A percentile compares a stretch with the other conserved stretches of the same genome.
Conservation (phyloP, 2,888 invertebrate species). For the Xanthia icteritia region DNA sequence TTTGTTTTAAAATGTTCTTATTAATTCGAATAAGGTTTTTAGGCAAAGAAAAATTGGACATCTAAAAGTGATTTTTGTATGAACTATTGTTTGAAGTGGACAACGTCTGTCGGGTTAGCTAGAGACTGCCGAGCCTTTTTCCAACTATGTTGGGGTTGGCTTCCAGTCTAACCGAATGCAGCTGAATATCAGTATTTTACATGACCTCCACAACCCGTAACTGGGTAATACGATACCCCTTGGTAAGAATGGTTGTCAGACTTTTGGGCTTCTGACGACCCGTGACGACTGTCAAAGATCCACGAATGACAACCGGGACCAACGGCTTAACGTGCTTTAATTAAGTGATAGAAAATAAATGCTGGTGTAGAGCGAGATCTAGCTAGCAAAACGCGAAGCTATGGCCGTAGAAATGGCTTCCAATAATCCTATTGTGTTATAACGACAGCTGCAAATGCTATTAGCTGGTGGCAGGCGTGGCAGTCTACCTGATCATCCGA, state of each 20-base stretch:
- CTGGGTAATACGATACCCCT: too few relatives aligned
- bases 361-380: not conserved
- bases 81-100: not conserved
- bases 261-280: too few relatives aligned
- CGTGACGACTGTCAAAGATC: too few relatives aligned
- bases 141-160: too few relatives aligned
- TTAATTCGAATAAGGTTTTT: not conserved
- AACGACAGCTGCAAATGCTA: conserved; percentile 18
- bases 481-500: not conserved
- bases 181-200: too few relatives aligned
- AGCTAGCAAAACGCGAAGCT: not conserved
- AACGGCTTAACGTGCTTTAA: not conserved
- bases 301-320: too few relatives aligned
- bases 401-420: conserved; percentile 39
- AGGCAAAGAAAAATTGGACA: not conserved
- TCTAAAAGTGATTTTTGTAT: not conserved
- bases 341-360: not conserved
- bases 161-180: too few relatives aligned
- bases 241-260: too few relatives aligned
- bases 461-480: conserved; percentile 12
- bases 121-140: not conserved
- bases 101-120: not conserved
- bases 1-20: too few relatives aligned
- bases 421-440: conserved; percentile 35
- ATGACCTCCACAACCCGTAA: too few relatives aligned